phyloP scores from a whole-genome alignment of 2,888 invertebrate genomes.

The Orthonychiurus folsomi region DNA sequence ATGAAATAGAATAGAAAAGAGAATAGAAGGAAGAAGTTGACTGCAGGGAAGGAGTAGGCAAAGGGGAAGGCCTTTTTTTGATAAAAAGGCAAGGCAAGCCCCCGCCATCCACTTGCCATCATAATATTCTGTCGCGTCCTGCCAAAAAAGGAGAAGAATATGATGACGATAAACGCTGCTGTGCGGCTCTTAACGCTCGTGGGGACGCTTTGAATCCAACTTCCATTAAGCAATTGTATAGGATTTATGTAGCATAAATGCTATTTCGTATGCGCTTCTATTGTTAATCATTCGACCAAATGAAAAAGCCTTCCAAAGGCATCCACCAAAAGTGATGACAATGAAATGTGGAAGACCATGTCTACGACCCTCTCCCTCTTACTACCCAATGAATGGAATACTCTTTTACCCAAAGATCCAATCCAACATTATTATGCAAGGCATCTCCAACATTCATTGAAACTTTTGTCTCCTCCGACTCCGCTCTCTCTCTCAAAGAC shows the following conservation, averaged over 20 bases:
- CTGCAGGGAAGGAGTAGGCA: background rate
- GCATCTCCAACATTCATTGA: too few species aligned
- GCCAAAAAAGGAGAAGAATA: constrained; percentile 4
- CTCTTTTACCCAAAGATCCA: too few species aligned
- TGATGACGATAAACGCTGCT: background rate
- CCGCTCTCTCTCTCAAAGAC: too few species aligned
- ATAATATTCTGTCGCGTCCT: constrained; percentile 17
- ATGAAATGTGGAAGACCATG: background rate
- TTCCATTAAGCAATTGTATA: constrained; percentile 41
- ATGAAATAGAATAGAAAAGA: constrained; percentile 30
- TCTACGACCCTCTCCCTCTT: background rate
- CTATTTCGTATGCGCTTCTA: constrained; percentile 39
- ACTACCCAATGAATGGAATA: constrained; percentile 1
- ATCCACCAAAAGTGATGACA: background rate
- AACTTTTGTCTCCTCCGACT: too few species aligned
- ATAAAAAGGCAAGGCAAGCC: background rate
- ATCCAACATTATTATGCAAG: too few species aligned
- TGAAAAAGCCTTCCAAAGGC: constrained; percentile 27
- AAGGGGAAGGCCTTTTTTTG: background rate
- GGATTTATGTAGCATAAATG: constrained; percentile 40
- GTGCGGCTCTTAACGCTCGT: background rate
- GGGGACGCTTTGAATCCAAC: constrained; percentile 28
- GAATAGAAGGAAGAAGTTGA: background rate
- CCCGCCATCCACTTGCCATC: constrained; percentile 23
- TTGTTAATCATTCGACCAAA: constrained; percentile 41